phyloP scores from a whole-genome alignment of 2,888 invertebrate species.

The Megalurothrips usitatus region DNA sequence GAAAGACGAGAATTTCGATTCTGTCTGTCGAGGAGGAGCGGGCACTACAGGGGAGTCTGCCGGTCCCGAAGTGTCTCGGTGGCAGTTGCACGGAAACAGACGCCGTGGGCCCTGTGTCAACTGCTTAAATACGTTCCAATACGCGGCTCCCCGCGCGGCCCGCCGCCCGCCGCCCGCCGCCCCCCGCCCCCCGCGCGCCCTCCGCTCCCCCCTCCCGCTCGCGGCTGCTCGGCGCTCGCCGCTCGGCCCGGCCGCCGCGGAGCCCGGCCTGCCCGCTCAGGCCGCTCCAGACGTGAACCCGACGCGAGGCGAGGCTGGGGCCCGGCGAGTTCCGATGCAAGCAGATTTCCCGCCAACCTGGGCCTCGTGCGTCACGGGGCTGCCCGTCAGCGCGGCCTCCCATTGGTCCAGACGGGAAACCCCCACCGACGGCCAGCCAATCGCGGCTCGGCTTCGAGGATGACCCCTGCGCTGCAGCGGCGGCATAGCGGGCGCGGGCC shows the following conservation, averaged over 20 bases:
- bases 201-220: slow-evolving; percentile 34
- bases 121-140: slow-evolving; percentile 29
- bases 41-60: neutral
- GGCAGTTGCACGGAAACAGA: slow-evolving; percentile 26
- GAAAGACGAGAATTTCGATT: slow-evolving; percentile 33
- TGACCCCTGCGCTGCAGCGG: slow-evolving; percentile 31
- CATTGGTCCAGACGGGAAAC: slow-evolving; percentile 14
- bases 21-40: slow-evolving; percentile 15
- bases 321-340: neutral
- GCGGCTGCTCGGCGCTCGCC: slow-evolving; percentile 34
- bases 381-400: neutral
- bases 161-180: slow-evolving; percentile 33
- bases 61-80: slow-evolving; percentile 18
- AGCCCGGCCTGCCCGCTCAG: slow-evolving; percentile 28
- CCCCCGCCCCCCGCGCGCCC: slow-evolving; percentile 34
- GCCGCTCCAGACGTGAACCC: slow-evolving; percentile 29
- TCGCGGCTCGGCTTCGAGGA: slow-evolving; percentile 20
- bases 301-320: slow-evolving; percentile 13
- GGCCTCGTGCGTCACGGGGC: slow-evolving; percentile 7
- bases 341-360: slow-evolving; percentile 20
- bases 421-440: slow-evolving; percentile 26
- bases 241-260: slow-evolving; percentile 20
- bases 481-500: slow-evolving; percentile 15
- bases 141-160: slow-evolving; percentile 35
- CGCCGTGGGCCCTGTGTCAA: slow-evolving; percentile 30